Percentiles rank a stretch among this genome's conserved stretches.
These are phyloP conservation scores for Malacoraja senta DNA, from an alignment of 2,797 vertebrate species.

Conservation along the genomic window DNA sequence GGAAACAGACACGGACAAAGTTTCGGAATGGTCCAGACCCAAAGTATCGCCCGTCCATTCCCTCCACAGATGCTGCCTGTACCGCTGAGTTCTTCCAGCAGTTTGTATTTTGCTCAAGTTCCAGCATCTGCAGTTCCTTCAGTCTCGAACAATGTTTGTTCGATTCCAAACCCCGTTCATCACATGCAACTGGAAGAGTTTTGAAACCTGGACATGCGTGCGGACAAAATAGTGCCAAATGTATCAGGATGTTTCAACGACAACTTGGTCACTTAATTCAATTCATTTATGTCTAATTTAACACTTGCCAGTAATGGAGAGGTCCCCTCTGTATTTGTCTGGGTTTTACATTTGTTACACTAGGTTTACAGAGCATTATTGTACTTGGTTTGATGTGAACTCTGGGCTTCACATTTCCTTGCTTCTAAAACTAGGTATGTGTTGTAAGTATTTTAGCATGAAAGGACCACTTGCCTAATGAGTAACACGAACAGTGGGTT, in stretches of 20 bases:
- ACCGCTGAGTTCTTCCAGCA: no score
- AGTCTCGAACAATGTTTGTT: not conserved
- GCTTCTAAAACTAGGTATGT: not conserved
- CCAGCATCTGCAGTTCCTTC: no score
- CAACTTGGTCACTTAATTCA: not conserved
- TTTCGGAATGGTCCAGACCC: no score
- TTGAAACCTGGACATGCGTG: not conserved
- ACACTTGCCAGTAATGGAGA: not conserved
- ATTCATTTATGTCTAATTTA: not conserved
- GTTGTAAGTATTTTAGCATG: not conserved
- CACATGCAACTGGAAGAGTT: not conserved
- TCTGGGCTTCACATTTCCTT: not conserved
- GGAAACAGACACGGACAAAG: no score
- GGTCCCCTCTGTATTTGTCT: not conserved
- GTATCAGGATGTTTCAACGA: not conserved
- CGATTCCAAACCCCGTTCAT: not conserved
- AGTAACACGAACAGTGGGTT: slow-evolving; percentile 20
- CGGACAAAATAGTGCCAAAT: not conserved
- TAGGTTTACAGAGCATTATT: not conserved
- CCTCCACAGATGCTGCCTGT: no score
- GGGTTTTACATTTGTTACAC: not conserved
- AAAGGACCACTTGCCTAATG: slow-evolving; percentile 6
- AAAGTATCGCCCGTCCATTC: no score
- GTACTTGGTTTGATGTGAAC: not conserved
- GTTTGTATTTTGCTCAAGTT: no score